Base-by-base conservation (phyloP, 2,113 vertebrate genomes). In the Echinops telfairi region DNA sequence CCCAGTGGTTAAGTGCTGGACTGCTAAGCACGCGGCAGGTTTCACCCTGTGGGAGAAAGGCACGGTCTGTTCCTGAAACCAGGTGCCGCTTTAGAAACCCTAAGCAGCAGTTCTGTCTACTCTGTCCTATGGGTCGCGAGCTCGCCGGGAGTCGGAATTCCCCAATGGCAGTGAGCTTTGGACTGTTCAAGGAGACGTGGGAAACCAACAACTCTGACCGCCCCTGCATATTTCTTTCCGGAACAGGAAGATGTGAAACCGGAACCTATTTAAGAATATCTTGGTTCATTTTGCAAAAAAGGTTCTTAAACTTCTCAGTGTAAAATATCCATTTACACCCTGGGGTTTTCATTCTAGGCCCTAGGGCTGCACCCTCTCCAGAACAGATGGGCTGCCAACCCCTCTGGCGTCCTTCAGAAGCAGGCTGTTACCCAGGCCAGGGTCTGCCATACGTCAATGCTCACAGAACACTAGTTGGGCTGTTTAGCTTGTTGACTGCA, bases 211-310 rank as follows among this genome's bases (percentile, higher is more conserved):
- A 36, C 58, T 88, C 8, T 22, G 62, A 85, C 73, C 47, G 33
- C 88, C 70, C 38, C 23, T 66, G 60, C 4, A 1, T 57, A 36
- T 91, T 64, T 88, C n/a, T 80, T 91, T 78, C 36, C 31, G 77
- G 29, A 81, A 23, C 15, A 33, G 71, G n/a, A 88, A 71, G 22
- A 62, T 31, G 53, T 7, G 62, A 66, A 78, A 64, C 64, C 89
- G 90, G 43, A 91, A 90, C 14, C 36, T 68, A 88, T 15, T 77
- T 57, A 83, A 88, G 95, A 88, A 77, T 53, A 83, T 33, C 71
- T 57, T 81, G 16, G n/a, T 43, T 78, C 23, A 62, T 40, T 78
- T 73, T 77, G 90, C 43, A 75, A 53, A 53, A 53, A 83, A 83
- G 71, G 92, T 60, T n/a, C 27, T 81, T 43, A 4, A 36, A 86